Conservation (phyloP, 2,113 vertebrate species). For the Zeus faber region DNA sequence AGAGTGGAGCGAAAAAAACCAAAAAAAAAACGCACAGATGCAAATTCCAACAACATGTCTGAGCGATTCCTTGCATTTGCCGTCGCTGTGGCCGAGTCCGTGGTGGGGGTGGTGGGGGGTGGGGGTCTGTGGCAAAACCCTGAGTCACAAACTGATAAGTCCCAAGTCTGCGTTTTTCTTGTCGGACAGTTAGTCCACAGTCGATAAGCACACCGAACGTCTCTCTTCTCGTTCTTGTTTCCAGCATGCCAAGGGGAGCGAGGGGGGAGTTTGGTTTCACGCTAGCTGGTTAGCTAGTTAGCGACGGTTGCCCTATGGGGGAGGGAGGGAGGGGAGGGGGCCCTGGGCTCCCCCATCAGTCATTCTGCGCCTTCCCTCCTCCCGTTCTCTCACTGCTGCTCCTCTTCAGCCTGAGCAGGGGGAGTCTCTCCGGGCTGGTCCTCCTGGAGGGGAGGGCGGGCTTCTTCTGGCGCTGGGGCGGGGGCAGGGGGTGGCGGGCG, state of each 20-base stretch:
- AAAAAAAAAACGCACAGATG: constrained; percentile 32
- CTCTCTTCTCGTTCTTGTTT: background rate
- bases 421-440: constrained; percentile 1
- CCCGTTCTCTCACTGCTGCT: constrained; percentile 31
- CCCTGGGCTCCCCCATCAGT: background rate
- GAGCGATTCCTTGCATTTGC: constrained; percentile 10
- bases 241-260: constrained; percentile 17
- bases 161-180: constrained; percentile 32
- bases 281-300: constrained; percentile 28
- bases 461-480: constrained; percentile 59
- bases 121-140: constrained; percentile 48
- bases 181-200: constrained; percentile 11
- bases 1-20: constrained; percentile 25
- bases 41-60: constrained; percentile 25
- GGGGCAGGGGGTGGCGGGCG: constrained; percentile 58
- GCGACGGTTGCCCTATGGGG: constrained; percentile 26
- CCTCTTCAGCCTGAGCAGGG: constrained; percentile 41
- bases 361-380: background rate
- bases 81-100: constrained; percentile 23
- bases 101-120: constrained; percentile 7
- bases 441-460: constrained; percentile 3
- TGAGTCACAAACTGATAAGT: constrained; percentile 54
- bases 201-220: constrained; percentile 12
- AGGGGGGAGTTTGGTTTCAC: constrained; percentile 17
- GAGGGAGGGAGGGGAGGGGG: too few species aligned